Evolutionary conservation across 2,888 invertebrate species (phyloP), one percentile per base, ranked within the genome.

Genomic region (Eumerus sabulonum): DNA sequence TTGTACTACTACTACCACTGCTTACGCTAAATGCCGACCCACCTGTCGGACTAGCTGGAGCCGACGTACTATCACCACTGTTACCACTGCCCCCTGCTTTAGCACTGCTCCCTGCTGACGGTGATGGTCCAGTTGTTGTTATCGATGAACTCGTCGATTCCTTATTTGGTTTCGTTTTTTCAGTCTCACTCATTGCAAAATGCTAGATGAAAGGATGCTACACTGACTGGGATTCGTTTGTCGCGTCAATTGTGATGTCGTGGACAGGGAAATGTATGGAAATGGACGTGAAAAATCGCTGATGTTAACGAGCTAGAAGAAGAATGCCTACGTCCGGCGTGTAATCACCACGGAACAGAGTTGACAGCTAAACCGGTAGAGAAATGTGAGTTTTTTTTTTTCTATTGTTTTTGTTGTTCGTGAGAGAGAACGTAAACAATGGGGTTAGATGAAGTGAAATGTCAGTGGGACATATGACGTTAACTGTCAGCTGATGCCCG

Each of bases 121-220:
- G 18, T 36, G 73, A 19, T 62, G 56, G 16, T 19, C 40, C 36
- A 45, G 48, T 14, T 14, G 56, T 45, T 47, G 59, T 35, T 35
- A n/a, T n/a, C n/a, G 60, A 68, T 50, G 71, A 13, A 13, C 60
- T 72, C 57, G 72, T 16, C 18, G 57, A 63, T 62, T 68, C 73
- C 42, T 77, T 71, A 62, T 42, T 68, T 59, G 62, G 48, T 66
- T 77, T 77, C 14, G 67, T 40, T 68, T 73, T 77, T 57, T 77
- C 77, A 73, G 73, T 47, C 50, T 77, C 76, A 67, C 72, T 77
- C 77, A 77, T 77, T 77, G 51, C 63, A 44, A 48, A 14, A 42
- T 27, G 12, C 7, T 17, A 4, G 27, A 27, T 27, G 27, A 27
- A 27, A 27, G 27, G 27, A 27, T 27, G 27, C 7, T 27, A 7